Conservation (phyloP, 2,113 vertebrate species). For the Laterallus jamaicensis region DNA sequence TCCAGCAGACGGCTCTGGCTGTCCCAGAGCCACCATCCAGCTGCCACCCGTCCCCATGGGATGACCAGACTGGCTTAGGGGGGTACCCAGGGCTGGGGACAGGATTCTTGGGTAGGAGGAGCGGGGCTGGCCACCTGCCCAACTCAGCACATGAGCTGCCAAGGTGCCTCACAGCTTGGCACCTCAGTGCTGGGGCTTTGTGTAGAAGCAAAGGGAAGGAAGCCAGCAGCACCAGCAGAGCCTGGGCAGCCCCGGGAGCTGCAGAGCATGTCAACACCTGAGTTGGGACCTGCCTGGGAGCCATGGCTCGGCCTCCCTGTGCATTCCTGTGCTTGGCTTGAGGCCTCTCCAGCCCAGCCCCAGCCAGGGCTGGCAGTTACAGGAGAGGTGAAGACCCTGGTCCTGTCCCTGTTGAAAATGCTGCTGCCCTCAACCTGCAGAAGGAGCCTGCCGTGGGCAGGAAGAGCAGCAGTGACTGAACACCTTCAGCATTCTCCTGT, state of each 20-base stretch:
- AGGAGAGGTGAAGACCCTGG: neutral
- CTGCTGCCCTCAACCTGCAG: neutral
- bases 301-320: neutral
- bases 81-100: neutral
- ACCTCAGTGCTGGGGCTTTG: constrained; percentile 30
- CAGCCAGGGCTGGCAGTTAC: neutral
- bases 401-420: neutral
- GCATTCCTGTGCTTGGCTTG: fast-evolving
- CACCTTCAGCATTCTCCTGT: neutral
- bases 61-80: neutral
- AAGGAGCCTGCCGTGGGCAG: neutral
- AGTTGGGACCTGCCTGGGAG: constrained; percentile 27
- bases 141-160: constrained; percentile 48
- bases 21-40: neutral
- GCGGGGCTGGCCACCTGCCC: constrained; percentile 3
- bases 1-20: neutral
- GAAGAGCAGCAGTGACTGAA: neutral
- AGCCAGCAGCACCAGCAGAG: constrained; percentile 64
- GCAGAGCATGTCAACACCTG: constrained; percentile 49
- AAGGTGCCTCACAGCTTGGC: constrained; percentile 35
- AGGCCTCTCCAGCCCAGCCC: neutral
- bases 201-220: constrained; percentile 49
- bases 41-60: neutral
- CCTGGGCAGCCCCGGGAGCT: constrained; percentile 65
- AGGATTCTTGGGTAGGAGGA: neutral